phyloP scores from a whole-genome alignment of 2,888 invertebrate genomes.

The Anoncus sp. region DNA sequence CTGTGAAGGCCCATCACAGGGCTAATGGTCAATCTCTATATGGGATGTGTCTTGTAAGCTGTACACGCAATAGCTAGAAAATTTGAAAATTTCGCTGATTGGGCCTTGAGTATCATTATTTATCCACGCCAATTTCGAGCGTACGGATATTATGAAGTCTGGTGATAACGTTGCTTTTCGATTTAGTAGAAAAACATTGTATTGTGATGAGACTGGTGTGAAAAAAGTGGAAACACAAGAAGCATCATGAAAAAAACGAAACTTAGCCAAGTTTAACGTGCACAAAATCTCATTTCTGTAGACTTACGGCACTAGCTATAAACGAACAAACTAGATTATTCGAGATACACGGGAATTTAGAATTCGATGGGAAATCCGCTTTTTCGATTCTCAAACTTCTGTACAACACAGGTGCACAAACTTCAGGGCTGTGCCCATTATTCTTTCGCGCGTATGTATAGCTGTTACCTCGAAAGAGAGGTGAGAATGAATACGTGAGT shows the following conservation, averaged over 20 bases:
- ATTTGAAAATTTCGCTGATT: too few relatives aligned
- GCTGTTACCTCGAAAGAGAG: conserved; percentile 9
- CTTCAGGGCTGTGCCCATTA: background rate
- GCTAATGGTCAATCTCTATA: too few relatives aligned
- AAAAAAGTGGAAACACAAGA: conserved; percentile 9
- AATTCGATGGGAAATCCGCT: background rate
- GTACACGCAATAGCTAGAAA: too few relatives aligned
- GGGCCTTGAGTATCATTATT: too few relatives aligned
- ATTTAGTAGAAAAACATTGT: conserved; percentile 2
- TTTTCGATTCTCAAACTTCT: conserved; percentile 20
- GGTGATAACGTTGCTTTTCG: background rate
- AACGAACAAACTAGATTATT: conserved; percentile 14
- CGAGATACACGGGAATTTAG: conserved; percentile 7
- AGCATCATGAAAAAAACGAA: background rate
- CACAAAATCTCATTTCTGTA: background rate
- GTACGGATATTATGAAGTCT: too few relatives aligned
- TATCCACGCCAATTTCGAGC: too few relatives aligned
- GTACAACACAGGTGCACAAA: conserved; percentile 26
- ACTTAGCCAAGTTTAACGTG: background rate
- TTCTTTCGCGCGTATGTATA: conserved; percentile 5
- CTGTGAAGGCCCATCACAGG: too few relatives aligned
- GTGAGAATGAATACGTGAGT: conserved; percentile 66
- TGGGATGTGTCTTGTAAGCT: too few relatives aligned
- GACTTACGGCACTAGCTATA: background rate
- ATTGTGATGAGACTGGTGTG: background rate